Conservation (phyloP, 2,888 invertebrate species). For the Marasmarcha lunaedactyla region DNA sequence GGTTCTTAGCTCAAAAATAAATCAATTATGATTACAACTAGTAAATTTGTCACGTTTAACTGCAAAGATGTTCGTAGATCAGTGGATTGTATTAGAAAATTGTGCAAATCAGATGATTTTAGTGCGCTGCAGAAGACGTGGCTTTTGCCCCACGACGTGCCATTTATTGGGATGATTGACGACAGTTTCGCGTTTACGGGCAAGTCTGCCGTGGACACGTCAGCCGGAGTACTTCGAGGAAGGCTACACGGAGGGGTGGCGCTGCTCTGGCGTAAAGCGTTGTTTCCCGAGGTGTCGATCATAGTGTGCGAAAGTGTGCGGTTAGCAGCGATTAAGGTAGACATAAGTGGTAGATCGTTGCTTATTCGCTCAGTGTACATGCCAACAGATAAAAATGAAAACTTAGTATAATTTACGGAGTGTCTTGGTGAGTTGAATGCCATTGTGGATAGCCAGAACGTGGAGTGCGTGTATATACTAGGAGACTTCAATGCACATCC, state of each 20-base stretch:
- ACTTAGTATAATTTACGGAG: slow-evolving; percentile 11
- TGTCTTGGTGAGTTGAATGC: slow-evolving; percentile 12
- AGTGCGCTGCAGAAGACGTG: slow-evolving; percentile 14
- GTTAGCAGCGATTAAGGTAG: slow-evolving; percentile 10
- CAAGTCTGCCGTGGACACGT: slow-evolving; percentile 5
- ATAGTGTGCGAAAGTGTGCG: slow-evolving; percentile 3
- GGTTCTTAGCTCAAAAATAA: too few species aligned
- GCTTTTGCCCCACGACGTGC: slow-evolving; percentile 9
- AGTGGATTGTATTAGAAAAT: slow-evolving; percentile 5
- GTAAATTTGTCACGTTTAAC: slow-evolving; percentile 7
- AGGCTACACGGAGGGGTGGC: slow-evolving; percentile 9
- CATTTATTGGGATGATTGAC: slow-evolving; percentile 2
- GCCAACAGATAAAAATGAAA: slow-evolving; percentile 12
- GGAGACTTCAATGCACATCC: slow-evolving; percentile 17
- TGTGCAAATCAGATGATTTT: slow-evolving; percentile 9
- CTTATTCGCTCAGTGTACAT: slow-evolving; percentile 12
- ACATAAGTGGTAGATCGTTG: slow-evolving; percentile 1
- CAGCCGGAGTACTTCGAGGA: slow-evolving; percentile 7
- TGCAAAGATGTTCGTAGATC: slow-evolving; percentile 7
- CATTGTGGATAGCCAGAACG: slow-evolving; percentile 6
- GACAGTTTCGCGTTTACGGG: slow-evolving; percentile 3
- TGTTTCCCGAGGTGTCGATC: slow-evolving; percentile 1
- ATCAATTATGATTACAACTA: too few species aligned
- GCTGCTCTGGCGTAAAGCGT: slow-evolving; percentile 5
- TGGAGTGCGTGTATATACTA: slow-evolving; percentile 10